phyloP scores from a whole-genome alignment of 2,113 vertebrate genomes.

The Oreotrochilus melanogaster region DNA sequence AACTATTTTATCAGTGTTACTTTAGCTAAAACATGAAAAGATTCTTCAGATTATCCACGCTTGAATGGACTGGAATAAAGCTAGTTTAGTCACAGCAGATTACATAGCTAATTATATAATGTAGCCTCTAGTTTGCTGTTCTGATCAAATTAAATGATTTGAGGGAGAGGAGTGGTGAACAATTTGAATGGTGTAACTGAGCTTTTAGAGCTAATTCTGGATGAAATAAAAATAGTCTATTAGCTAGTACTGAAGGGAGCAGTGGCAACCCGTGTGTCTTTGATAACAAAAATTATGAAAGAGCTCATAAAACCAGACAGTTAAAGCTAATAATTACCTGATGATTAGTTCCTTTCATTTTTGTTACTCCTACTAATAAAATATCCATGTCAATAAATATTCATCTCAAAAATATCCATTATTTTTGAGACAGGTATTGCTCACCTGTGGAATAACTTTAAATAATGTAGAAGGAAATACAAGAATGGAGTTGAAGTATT shows the following conservation, averaged over 20 bases:
- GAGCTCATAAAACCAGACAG: neutral
- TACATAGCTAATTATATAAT: slow-evolving; percentile 16
- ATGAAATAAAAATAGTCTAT: neutral
- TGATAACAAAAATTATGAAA: neutral
- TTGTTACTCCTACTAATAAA: neutral
- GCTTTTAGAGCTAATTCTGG: neutral
- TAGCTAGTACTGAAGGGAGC: neutral
- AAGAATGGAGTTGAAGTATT: neutral
- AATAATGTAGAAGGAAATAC: neutral
- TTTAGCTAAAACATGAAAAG: slow-evolving; percentile 7
- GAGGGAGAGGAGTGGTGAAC: neutral
- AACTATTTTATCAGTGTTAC: neutral
- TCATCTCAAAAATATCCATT: too few species aligned
- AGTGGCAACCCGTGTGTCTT: rapidly evolving
- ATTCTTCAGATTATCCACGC: slow-evolving; percentile 33
- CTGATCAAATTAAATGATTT: slow-evolving; percentile 32
- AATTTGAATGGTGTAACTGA: neutral
- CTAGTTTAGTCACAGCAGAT: slow-evolving; percentile 34
- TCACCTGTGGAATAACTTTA: neutral
- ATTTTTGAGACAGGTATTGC: neutral
- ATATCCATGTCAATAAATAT: too few species aligned
- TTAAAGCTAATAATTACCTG: neutral
- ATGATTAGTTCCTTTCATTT: neutral
- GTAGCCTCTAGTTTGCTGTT: slow-evolving; percentile 3
- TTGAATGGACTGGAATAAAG: slow-evolving; percentile 33